Percentiles rank a stretch among this genome's conserved stretches.
These are phyloP conservation scores for Paramisgurnus dabryanus DNA, from an alignment of 2,113 vertebrate genomes.

Conservation along the genomic window DNA sequence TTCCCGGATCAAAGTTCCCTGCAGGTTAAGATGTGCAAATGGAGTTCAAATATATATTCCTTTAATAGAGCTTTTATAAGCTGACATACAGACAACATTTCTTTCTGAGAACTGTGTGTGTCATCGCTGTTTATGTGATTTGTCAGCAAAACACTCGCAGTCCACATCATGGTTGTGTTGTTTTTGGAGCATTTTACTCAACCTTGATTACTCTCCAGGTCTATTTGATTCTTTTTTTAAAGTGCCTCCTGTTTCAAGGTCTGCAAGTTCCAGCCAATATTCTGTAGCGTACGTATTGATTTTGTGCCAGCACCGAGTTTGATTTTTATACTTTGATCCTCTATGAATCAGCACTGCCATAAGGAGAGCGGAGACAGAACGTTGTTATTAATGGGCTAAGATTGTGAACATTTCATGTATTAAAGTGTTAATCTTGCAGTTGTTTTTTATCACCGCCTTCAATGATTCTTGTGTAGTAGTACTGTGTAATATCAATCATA, in stretches of 20 bases:
- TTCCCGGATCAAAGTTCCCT: no score
- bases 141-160: neutral
- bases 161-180: neutral
- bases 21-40: no score
- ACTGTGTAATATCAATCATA: neutral
- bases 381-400: neutral
- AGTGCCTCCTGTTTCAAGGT: slow-evolving; percentile 32
- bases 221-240: slow-evolving; percentile 15
- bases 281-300: slow-evolving; percentile 17
- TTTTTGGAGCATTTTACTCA: neutral
- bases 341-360: neutral
- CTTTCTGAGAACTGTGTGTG: no score
- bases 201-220: neutral
- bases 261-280: neutral
- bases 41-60: no score
- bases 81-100: no score
- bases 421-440: neutral
- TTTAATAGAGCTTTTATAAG: no score
- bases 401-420: neutral
- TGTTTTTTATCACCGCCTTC: neutral
- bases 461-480: neutral
- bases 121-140: neutral
- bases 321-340: slow-evolving; percentile 39
- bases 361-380: neutral
- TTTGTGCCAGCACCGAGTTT: slow-evolving; percentile 11